A percentile compares a stretch with the other conserved stretches of the same genome.
phyloP scores from a whole-genome alignment of 2,797 vertebrate species.

The Limosa lapponica region DNA sequence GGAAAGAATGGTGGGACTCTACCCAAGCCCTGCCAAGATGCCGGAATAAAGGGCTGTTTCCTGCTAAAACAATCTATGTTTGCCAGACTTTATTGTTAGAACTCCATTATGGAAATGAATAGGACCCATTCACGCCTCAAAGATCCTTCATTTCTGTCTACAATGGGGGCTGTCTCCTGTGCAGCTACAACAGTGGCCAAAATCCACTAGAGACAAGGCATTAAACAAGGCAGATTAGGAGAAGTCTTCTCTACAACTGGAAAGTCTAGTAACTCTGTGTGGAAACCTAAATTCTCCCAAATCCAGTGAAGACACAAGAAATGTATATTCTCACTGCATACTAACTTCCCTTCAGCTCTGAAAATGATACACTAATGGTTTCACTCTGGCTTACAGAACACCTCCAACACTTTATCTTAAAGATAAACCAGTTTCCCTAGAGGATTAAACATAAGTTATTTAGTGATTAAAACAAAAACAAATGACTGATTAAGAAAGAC shows the following conservation, averaged over 20 bases:
- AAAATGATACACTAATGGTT: background rate
- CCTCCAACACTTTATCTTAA: background rate
- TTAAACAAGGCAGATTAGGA: background rate
- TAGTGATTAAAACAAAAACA: background rate
- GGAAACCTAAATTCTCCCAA: background rate
- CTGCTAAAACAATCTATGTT: constrained; percentile 21
- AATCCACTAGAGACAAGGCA: background rate
- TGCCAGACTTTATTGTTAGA: constrained; percentile 52
- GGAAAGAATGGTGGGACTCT: constrained; percentile 59
- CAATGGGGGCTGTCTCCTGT: background rate
- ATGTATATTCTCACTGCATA: background rate
- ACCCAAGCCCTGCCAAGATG: constrained; percentile 49
- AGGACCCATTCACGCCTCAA: background rate
- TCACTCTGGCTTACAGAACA: background rate
- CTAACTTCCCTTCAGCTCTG: background rate
- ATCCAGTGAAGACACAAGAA: background rate
- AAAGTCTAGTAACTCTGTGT: background rate
- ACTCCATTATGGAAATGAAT: constrained; percentile 52
- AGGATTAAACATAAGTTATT: background rate
- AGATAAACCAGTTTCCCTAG: background rate
- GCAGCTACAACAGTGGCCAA: background rate
- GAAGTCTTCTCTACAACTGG: background rate
- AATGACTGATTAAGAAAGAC: background rate
- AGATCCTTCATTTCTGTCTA: constrained; percentile 2
- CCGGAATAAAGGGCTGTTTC: constrained; percentile 39